Base-by-base conservation (phyloP, 1,140 invertebrate genomes). In the Atta texana region DNA sequence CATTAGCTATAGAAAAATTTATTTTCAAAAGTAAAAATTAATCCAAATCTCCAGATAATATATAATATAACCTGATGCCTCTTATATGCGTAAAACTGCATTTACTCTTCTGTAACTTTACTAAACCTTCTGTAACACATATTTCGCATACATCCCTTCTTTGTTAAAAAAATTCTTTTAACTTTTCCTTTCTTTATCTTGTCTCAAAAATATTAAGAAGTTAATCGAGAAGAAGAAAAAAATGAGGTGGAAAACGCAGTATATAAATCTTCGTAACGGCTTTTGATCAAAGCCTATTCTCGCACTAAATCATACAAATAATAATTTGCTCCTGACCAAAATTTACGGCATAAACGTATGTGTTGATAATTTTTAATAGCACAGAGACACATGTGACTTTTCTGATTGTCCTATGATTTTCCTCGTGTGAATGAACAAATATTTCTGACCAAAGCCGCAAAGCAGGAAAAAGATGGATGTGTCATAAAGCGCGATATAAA, bases 111-210 rank as follows among this genome's bases (percentile, higher is more conserved):
- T 24, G 31, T 34, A 34, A 34, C 31, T 66, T 34, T 31, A 80
- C 16, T 34, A 68, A 55, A 16, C 68, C 55, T 49, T 82, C 16
- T 24, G 31, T 34, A 34, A 72, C 34, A 66, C 21, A 28, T 1
- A 66, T 44, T 39, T 28, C 10, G 28, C 21, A 39, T 24, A 5
- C 16, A 55, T 12, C 44, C 21, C 12, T 5, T 21, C 63, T 49
- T 76, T 76, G 84, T 81, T 82, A 59, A 87, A 64, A 66, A 90
- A 77, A 75, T 89, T 86, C 69, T 86, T 21, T 64, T 34, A 63
- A 53, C 78, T n/a, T 74, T 59, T 28, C 28, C 14, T 28, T 2
- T 53, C 7, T 10, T 49, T 12, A 16, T 2, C 3, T 51, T 49
- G 28, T 88, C 21, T 86, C n/a, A 49, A 51, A 51, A 31, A 31